Base-by-base conservation (phyloP, 2,888 invertebrate genomes). In the Metopia argyrocephala region DNA sequence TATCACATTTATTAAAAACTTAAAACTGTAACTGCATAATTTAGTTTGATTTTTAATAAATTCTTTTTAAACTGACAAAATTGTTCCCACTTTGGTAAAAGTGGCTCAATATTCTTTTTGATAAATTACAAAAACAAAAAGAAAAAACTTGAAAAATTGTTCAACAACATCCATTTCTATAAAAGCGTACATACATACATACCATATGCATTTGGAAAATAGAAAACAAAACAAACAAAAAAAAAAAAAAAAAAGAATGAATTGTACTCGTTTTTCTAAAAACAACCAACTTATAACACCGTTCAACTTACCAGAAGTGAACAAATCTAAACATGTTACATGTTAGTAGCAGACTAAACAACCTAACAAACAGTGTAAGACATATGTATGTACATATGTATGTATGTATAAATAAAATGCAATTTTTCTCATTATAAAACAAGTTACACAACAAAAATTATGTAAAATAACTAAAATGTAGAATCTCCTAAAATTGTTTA, bases 381-480 rank as follows among this genome's bases (percentile, higher is more conserved):
- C 66, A 61, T 28, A 68, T 56, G 38, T 12, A 68, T 62, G 56
- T n/a, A n/a, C n/a, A n/a, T n/a, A n/a, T n/a, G n/a, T n/a, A n/a
- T n/a, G n/a, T n/a, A n/a, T n/a, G n/a, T n/a, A n/a, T n/a, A n/a
- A n/a, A n/a, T n/a, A n/a, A n/a, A n/a, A 66, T 56, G 65, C 75
- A 73, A 54, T 75, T 62, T 52, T 87, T 87, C 87, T 85, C 85
- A 87, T 87, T 87, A 86, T 84, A 85, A 87, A 87, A 87, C 87
- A 84, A 87, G 87, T 87, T 87, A 86, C 86, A 86, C 86, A 86
- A 85, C 87, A 84, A 84, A 86, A 84, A 85, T 86, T 86, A 85
- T 85, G 86, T 84, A 80, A 79, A 79, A 61, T 45, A 61, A 57
- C 52, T 28, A 68, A 28, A 48, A 69, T 66, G 38, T 66, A 50